Base-by-base conservation (phyloP, 2,888 invertebrate species). In the Criorhina ranunculi region DNA sequence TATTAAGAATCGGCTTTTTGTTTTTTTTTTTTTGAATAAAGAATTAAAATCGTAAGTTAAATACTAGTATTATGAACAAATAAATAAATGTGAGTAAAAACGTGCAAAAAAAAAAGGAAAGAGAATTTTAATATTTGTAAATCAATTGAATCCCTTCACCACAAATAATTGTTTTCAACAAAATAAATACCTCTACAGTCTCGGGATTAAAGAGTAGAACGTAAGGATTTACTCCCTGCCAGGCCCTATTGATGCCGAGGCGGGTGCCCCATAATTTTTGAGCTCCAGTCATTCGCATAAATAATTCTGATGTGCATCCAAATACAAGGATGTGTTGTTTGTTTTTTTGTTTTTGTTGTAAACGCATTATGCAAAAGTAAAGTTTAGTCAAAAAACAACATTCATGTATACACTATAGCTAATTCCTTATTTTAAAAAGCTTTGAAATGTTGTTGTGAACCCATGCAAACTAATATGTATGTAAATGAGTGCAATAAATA, bases 1-100 rank as follows among this genome's bases (percentile, higher is more conserved):
- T 94, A 86, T 92, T 93, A 69, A 94, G 89, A 76, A 94, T 92
- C 69, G 93, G 93, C 93, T 94, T 87, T n/a, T n/a, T n/a, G n/a
- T n/a, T n/a, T n/a, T n/a, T n/a, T n/a, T n/a, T n/a, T n/a, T n/a
- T n/a, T n/a, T 24, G 17, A 59, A 44, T 11, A 64, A 57, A 72
- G 0, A 70, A 60, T 46, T 9, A 9, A 46, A 44, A 0, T 60
- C 12, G n/a, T n/a, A n/a, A 57, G 55, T 49, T 42, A 60, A 31
- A 66, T 66, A n/a, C n/a, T n/a, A n/a, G n/a, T n/a, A n/a, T n/a
- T n/a, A n/a, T n/a, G n/a, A n/a, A n/a, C n/a, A n/a, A n/a, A n/a
- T n/a, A n/a, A n/a, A n/a, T n/a, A n/a, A n/a, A n/a, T n/a, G n/a
- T n/a, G n/a, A 7, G 7, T 29, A 42, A 7, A 35, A 42, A 49